Evolutionary conservation across 1,140 invertebrate species (phyloP).

Genomic region (Brachionus koreanus): DNA sequence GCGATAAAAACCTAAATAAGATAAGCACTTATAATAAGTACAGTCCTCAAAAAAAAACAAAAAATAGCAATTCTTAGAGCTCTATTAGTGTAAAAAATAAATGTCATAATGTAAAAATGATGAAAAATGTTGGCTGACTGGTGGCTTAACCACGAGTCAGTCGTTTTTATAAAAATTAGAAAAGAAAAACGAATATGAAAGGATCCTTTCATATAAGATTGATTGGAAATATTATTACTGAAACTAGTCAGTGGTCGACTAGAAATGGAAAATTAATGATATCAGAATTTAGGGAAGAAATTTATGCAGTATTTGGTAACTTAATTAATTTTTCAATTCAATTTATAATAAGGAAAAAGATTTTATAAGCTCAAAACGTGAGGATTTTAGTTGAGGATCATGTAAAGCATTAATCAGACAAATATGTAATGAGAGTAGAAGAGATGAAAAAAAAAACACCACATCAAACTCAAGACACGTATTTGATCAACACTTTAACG

Average conservation of each 20-base stretch:
- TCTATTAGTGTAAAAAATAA: not conserved
- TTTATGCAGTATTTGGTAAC: not conserved
- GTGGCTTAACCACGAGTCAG: no score
- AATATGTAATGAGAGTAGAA: no score
- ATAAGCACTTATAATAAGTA: not conserved
- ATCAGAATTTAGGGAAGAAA: not conserved
- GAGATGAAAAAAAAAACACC: not conserved
- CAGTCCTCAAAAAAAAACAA: not conserved
- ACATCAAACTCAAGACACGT: not conserved
- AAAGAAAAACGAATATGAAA: no score
- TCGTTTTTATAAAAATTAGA: no score
- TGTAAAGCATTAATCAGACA: not conserved
- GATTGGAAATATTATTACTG: no score
- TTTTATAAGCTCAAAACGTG: not conserved
- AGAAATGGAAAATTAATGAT: not conserved
- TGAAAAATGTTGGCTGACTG: no score
- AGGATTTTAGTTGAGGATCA: not conserved
- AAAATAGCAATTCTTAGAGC: not conserved
- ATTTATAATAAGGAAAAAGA: not conserved
- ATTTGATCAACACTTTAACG: not conserved
- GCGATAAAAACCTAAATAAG: not conserved
- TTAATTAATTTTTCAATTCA: not conserved
- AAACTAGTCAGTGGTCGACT: not conserved
- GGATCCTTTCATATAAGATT: no score
- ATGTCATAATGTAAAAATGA: no score